Evolutionary conservation across 1,140 invertebrate species (phyloP).

Genomic region (Matsumurasca onukii): DNA sequence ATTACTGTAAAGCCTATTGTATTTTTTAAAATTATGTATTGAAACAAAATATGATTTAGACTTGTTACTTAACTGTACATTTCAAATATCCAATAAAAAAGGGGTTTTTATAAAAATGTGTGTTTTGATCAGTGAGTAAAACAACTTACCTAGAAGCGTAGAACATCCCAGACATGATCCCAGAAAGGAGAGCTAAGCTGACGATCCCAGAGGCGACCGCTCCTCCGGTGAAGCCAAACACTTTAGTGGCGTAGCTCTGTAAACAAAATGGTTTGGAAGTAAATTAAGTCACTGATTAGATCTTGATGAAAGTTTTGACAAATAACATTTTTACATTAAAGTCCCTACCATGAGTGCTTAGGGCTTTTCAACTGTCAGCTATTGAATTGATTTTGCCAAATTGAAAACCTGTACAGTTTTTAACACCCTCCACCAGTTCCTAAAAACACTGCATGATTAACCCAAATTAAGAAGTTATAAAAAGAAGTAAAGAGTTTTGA

Average conservation of each 20-base stretch:
- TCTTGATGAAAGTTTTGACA: not conserved
- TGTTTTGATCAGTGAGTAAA: too few relatives aligned
- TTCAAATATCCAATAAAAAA: too few relatives aligned
- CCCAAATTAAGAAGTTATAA: too few relatives aligned
- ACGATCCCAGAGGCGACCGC: not conserved
- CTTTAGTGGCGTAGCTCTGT: not conserved
- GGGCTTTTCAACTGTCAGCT: not conserved
- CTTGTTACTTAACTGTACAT: not conserved
- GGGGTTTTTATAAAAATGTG: too few relatives aligned
- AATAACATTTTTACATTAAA: not conserved
- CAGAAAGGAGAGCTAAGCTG: not conserved
- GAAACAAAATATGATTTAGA: not conserved
- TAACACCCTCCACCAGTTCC: too few relatives aligned
- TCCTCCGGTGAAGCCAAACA: not conserved
- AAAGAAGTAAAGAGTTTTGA: not conserved
- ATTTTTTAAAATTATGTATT: not conserved
- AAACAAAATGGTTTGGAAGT: not conserved
- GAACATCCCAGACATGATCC: conserved; percentile 14
- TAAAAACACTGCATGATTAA: too few relatives aligned
- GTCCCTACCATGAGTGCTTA: not conserved
- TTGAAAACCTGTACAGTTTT: not conserved
- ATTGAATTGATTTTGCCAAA: not conserved
- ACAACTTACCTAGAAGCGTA: conserved; percentile 8
- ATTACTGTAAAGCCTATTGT: not conserved
- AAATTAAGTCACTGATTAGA: not conserved